phyloP scores from a whole-genome alignment of 2,797 vertebrate genomes.

The Rhinoraja longicauda region DNA sequence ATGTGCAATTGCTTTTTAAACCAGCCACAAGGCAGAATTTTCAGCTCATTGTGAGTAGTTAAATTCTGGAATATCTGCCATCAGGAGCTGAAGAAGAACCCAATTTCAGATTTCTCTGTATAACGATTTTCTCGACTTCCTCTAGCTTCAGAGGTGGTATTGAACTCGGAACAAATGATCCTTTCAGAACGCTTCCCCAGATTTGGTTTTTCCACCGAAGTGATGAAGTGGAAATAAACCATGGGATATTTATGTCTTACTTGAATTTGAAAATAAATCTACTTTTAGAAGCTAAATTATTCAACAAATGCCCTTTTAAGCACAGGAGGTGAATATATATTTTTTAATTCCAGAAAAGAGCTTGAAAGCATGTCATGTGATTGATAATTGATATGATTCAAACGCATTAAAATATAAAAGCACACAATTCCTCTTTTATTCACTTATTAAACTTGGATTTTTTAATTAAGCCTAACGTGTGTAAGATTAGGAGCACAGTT shows the following conservation, averaged over 20 bases:
- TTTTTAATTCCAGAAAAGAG: not conserved
- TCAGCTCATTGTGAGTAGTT: not conserved
- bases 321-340: not conserved
- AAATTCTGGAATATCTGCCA: not conserved
- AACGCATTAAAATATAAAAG: not conserved
- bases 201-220: not conserved
- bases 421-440: not conserved
- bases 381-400: not conserved
- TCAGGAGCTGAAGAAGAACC: not conserved
- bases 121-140: not conserved
- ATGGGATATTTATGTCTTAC: not conserved
- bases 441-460: not conserved
- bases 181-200: not conserved
- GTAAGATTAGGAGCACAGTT: not conserved
- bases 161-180: not conserved
- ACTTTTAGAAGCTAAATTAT: not conserved
- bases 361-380: not conserved
- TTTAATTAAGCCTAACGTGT: not conserved
- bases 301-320: not conserved
- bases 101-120: not conserved
- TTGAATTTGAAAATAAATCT: constrained; percentile 4
- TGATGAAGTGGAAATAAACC: not conserved
- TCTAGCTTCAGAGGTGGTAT: not conserved
- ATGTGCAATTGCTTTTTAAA: not conserved
- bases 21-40: not conserved